Evolutionary conservation across 2,888 invertebrate genomes (phyloP).

Genomic region (Lithosia quadra): DNA sequence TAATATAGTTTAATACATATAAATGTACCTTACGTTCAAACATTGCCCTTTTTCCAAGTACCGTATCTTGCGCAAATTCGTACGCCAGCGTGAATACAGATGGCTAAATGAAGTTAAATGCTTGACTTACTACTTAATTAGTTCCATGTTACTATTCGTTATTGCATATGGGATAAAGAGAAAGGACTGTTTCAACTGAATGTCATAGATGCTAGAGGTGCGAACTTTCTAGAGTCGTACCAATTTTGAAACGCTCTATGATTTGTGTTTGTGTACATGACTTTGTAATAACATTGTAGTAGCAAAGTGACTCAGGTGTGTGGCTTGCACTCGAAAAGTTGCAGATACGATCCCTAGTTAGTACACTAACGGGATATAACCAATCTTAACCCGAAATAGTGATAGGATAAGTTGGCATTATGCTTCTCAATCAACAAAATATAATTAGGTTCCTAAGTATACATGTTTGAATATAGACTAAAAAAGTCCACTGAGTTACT

Average conservation of each 20-base stretch:
- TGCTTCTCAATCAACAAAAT: too few relatives aligned
- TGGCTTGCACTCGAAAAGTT: too few relatives aligned
- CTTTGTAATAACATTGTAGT: background rate
- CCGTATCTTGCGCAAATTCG: conserved; percentile 58
- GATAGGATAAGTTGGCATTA: too few relatives aligned
- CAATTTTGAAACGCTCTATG: background rate
- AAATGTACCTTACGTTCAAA: conserved; percentile 37
- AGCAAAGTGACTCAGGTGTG: background rate
- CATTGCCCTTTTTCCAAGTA: conserved; percentile 52
- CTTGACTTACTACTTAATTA: conserved; percentile 53
- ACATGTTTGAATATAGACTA: too few relatives aligned
- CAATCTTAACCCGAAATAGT: too few relatives aligned
- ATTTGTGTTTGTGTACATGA: conserved; percentile 1
- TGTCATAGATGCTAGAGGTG: conserved; percentile 9
- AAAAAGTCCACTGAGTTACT: too few relatives aligned
- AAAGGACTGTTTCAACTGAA: conserved; percentile 27
- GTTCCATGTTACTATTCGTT: conserved; percentile 37
- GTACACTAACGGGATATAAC: too few relatives aligned
- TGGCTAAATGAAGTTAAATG: conserved; percentile 46
- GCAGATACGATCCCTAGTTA: too few relatives aligned
- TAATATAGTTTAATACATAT: conserved; percentile 39
- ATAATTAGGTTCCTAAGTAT: too few relatives aligned
- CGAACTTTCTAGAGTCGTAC: background rate
- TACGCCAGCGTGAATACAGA: conserved; percentile 55
- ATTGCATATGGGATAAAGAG: conserved; percentile 25